These are phyloP conservation scores for Siniperca scherzeri DNA, from an alignment of 2,797 vertebrate genomes.

Conservation along the genomic window DNA sequence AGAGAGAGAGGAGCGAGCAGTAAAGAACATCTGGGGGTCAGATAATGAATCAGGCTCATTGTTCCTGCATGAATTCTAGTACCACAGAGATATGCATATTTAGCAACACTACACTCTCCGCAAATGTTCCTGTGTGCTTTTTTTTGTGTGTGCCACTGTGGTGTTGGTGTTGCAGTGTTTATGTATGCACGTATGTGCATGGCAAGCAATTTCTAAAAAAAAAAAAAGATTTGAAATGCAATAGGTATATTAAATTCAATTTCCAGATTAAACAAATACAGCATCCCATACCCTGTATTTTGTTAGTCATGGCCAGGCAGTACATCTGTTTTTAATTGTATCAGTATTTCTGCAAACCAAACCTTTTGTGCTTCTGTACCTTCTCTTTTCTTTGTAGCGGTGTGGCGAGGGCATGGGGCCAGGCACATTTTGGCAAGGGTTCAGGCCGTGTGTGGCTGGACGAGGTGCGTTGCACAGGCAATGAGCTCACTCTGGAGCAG, in stretches of 20 bases:
- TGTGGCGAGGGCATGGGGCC: conserved; percentile 90
- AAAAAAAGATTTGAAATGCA: conserved; percentile 3
- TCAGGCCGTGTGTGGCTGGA: conserved; percentile 91
- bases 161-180: conserved; percentile 41
- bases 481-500: conserved; percentile 95
- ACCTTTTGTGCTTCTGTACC: conserved; percentile 6
- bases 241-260: background rate
- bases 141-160: conserved; percentile 36
- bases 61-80: conserved; percentile 72
- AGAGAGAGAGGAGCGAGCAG: conserved; percentile 67
- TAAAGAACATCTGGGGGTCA: conserved; percentile 81
- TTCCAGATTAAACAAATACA: conserved; percentile 3
- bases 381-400: conserved; percentile 83
- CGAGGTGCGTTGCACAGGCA: conserved; percentile 95
- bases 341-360: conserved; percentile 14
- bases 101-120: conserved; percentile 54
- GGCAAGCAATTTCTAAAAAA: background rate
- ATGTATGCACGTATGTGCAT: conserved; percentile 7
- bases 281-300: background rate
- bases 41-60: conserved; percentile 81
- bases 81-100: conserved; percentile 75
- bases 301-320: background rate
- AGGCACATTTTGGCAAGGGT: conserved; percentile 93
- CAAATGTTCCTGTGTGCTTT: conserved; percentile 41
- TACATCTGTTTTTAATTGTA: conserved; percentile 44